phyloP scores from a whole-genome alignment of 2,888 invertebrate genomes.

The Dynastes hyllus region DNA sequence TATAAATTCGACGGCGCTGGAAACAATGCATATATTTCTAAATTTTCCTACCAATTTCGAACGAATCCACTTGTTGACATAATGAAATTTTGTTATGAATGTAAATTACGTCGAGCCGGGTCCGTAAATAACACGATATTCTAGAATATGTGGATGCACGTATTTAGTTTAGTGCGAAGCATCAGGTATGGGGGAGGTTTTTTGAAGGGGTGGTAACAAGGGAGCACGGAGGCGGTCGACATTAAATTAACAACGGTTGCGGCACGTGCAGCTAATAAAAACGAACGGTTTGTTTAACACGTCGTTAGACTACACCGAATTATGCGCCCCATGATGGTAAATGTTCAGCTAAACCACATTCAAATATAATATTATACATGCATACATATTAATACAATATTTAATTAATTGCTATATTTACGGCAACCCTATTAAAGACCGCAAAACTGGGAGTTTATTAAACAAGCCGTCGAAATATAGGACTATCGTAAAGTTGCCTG shows the following conservation, averaged over 20 bases:
- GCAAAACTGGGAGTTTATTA: not conserved
- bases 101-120: conserved; percentile 9
- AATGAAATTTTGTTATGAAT: conserved; percentile 40
- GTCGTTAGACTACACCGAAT: not conserved
- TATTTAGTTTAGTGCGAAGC: conserved; percentile 24
- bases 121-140: not conserved
- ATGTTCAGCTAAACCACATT: conserved; percentile 24
- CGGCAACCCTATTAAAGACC: not conserved
- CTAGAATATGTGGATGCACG: not conserved
- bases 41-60: conserved; percentile 19
- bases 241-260: conserved; percentile 12
- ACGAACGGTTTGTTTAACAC: conserved; percentile 25
- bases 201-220: not conserved
- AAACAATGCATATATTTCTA: conserved; percentile 31
- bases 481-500: too few species aligned
- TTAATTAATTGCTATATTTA: conserved; percentile 19
- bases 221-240: not conserved
- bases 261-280: conserved; percentile 18
- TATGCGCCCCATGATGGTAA: not conserved
- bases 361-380: not conserved
- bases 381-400: conserved; percentile 3
- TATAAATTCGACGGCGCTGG: conserved; percentile 20
- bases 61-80: conserved; percentile 47
- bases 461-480: not conserved
- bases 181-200: not conserved